A percentile compares a stretch with the other conserved stretches of the same genome.
Conservation (phyloP, 1,140 invertebrate genomes). For the Drosophila nigrodunni region DNA sequence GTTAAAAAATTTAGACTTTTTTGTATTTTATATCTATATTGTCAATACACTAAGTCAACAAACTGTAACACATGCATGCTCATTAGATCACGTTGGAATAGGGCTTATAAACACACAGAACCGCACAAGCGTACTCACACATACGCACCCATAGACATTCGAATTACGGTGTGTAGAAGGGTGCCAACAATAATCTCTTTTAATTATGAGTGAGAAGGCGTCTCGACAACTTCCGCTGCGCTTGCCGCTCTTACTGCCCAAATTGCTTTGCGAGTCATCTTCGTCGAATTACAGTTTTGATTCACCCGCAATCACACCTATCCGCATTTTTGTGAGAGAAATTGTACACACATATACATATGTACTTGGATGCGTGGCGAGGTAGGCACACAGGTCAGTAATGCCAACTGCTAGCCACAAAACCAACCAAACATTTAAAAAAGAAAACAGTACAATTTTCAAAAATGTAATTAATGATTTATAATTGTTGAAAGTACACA, state of each 20-base stretch:
- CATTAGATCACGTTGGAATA: no score
- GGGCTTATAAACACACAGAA: background rate
- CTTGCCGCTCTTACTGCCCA: conserved; percentile 53
- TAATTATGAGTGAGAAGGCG: conserved; percentile 66
- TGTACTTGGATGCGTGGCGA: no score
- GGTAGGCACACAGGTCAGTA: background rate
- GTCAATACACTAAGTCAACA: no score
- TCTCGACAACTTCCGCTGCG: conserved; percentile 68
- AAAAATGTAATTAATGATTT: no score
- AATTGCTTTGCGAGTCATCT: conserved; percentile 62
- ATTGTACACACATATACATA: conserved; percentile 8
- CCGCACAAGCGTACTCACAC: background rate
- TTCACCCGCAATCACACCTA: conserved; percentile 65
- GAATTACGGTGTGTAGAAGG: background rate
- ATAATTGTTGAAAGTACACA: no score
- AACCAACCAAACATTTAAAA: no score
- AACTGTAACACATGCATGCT: no score
- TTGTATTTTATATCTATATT: no score
- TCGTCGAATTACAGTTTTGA: conserved; percentile 60
- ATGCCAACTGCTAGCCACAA: no score
- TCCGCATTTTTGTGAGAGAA: conserved; percentile 1
- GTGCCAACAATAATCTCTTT: conserved; percentile 59
- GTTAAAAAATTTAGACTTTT: no score
- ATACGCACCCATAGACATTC: background rate
- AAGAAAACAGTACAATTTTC: no score